Evolutionary conservation across 92 coral and sea anemone genomes (phyloP), one percentile per base, ranked within the genome.

Genomic region (Bergia sp.): DNA sequence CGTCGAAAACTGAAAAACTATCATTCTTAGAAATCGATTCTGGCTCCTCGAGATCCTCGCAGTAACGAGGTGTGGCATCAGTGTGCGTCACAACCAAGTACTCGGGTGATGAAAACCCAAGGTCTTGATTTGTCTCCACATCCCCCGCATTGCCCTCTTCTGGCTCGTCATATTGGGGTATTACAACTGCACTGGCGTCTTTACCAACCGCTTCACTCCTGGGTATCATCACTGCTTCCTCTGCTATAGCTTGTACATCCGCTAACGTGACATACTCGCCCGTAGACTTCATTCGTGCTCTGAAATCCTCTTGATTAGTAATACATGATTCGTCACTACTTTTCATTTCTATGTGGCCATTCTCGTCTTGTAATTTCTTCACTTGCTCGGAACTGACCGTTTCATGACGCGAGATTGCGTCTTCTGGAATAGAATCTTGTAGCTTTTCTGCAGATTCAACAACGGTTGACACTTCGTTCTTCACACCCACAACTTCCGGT

Each of bases 201-300:
- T 15, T 67, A 11, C 40, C 43, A 23, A 38, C 45, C 9, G 47
- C 64, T 23, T 84, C 65, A 67, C 38, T 37, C 66, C 36, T 44
- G 49, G 67, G 16, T 37, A 5, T 21, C 9, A 16, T 20, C 79
- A 36, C 4, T 6, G 65, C 38, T 16, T 44, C 36, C 65, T 84
- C 79, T 13, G 44, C 64, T 21, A 42, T 45, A 64, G 55, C 53
- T 65, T 64, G 90, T 7, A 93, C 92, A 12, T 93, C 93, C 45
- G 83, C 89, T n/a, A 93, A 90, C 75, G 81, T 89, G 40, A 91
- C 92, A 66, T 90, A 85, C 79, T 91, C 93, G 23, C 94, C 95
- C 12, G 55, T 80, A 10, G 94, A 95, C 47, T 77, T 85, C 21
- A 87, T 72, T 45, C 89, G 74, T 42, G 39, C 90, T 58, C 94